Base-by-base conservation (phyloP, 2,888 invertebrate species). In the Vanessa cardui region DNA sequence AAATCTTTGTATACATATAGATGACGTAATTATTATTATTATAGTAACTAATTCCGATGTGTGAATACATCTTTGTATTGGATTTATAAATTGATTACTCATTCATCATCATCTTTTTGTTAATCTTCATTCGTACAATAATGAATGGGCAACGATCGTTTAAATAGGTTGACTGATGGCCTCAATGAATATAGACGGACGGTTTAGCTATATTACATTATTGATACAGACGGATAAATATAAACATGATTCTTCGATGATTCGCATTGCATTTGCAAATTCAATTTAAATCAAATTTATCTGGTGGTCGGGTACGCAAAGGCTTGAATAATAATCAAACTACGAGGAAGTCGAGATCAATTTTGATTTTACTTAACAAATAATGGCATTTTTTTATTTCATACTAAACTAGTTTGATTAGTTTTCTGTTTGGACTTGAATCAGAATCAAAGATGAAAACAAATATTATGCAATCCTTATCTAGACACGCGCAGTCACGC, bases 171-270 rank as follows among this genome's bases (percentile, higher is more conserved):
- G 60, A 60, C 65, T 50, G 62, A 44, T 45, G 47, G 63, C 62
- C 54, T 62, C 62, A 60, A 47, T 68, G 70, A 72, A 68, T 72
- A 72, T 62, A 73, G 66, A 70, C 68, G 69, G 66, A 58, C 58
- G 33, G 46, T 65, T 62, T 65, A 45, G 49, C 56, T 56, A 58
- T 21, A 45, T 15, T n/a, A 20, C 21, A 15, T 62, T 49, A 44
- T 62, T 31, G 49, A 62, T 50, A 12, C 62, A 56, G 16, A 56
- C n/a, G 52, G 45, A 58, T 44, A 16, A 15, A 15, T 60, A 47
- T 31, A 60, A 39, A 12, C 12, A n/a, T 47, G 60, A 33, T 9
- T 3, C 16, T 49, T 47, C 26, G 9, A 16, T 47, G 18, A 20
- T 16, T 44, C 12, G 20, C 9, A 54, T 12, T 54, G 31, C 6